Evolutionary conservation across 2,113 vertebrate genomes (phyloP).

Genomic region (Proteles cristata): DNA sequence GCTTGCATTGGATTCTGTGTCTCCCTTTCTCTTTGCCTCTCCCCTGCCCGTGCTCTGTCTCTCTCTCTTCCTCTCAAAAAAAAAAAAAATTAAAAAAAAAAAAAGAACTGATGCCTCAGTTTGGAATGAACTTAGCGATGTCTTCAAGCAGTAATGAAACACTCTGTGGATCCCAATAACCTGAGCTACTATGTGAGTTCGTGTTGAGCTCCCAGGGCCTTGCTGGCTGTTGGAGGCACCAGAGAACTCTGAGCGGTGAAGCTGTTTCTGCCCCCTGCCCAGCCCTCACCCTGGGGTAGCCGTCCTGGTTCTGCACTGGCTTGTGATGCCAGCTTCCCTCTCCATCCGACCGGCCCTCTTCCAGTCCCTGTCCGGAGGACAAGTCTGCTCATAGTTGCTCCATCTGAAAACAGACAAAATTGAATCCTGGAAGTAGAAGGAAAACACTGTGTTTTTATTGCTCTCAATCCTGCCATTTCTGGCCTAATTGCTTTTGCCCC

Average conservation of each 20-base stretch:
- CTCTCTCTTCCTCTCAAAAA: too few relatives aligned
- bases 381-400: not conserved
- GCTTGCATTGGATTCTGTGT: too few relatives aligned
- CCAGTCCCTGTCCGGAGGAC: too few relatives aligned
- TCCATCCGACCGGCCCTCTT: not conserved
- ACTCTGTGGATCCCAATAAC: fast-evolving
- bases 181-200: fast-evolving
- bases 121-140: not conserved
- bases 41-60: too few relatives aligned
- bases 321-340: fast-evolving
- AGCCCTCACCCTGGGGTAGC: too few relatives aligned
- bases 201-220: not conserved
- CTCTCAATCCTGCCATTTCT: not conserved
- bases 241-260: not conserved
- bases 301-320: fast-evolving
- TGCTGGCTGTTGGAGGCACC: not conserved
- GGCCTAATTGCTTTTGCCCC: not conserved
- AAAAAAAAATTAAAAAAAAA: too few relatives aligned
- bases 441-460: not conserved
- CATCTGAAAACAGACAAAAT: not conserved
- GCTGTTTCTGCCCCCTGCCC: too few relatives aligned
- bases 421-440: not conserved
- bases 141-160: not conserved
- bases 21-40: too few relatives aligned
- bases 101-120: not conserved